Base-by-base conservation (phyloP, 2,113 vertebrate genomes). In the Siniperca knerii region DNA sequence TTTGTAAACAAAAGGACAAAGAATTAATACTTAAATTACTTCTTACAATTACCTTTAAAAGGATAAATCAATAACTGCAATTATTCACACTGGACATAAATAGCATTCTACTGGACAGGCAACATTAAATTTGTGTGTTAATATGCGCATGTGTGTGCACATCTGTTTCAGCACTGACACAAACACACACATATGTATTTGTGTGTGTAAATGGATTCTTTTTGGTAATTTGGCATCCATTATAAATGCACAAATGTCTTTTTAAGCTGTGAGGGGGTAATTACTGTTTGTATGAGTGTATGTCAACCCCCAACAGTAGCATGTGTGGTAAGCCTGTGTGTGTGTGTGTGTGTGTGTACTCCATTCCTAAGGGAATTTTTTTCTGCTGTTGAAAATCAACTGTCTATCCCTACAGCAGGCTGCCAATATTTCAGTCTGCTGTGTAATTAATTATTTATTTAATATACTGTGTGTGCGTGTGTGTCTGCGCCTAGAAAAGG, bases 391-490 rank as follows among this genome's bases (percentile, higher is more conserved):
- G 58, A 76, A 86, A 87, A 93, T 86, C 70, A 85, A 57, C 52
- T 78, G 70, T 77, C 66, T 89, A 77, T 75, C 65, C 72, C 61
- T 79, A 52, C 69, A 84, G 77, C 77, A 75, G 64, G 60, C 55
- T 90, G 79, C 78, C 89, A 92, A 87, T 92, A 91, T 87, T 88
- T 87, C 69, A 87, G 88, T 91, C 77, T 86, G 61, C 58, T 82
- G 70, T 88, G 77, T 84, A 91, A 90, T 90, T 87, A 87, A 88
- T 90, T 72, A 85, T 90, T 90, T 87, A 91, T 91, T 90, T 91
- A 89, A 89, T 85, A 83, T 44, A 85, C 84, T 75, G 4, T 77
- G 72, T 60, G 40, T 69, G 67, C 65, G 46, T 57, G 52, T 55
- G 44, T 78, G 37, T 65, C 0, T 40, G 1, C 3, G 8, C 12